Evolutionary conservation across 1,140 invertebrate species (phyloP).

Genomic region (Glossosoma conforme): DNA sequence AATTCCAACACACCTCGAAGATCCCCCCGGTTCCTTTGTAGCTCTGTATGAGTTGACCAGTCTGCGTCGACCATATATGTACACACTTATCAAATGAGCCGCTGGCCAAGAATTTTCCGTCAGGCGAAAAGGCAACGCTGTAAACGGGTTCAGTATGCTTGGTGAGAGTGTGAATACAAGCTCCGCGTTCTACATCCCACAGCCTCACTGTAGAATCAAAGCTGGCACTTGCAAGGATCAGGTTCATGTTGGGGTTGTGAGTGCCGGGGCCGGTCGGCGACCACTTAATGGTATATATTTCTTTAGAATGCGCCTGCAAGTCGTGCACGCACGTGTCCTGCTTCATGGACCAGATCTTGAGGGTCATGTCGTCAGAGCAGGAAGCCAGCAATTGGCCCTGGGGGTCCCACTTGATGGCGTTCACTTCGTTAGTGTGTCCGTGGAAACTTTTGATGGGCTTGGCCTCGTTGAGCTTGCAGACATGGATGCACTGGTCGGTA

Average conservation of each 20-base stretch:
- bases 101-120: constrained; percentile 95
- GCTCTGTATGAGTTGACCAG: constrained; percentile 91
- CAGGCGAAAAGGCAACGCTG: constrained; percentile 88
- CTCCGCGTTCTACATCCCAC: constrained; percentile 97
- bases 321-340: constrained; percentile 95
- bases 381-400: constrained; percentile 95
- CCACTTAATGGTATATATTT: constrained; percentile 99
- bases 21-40: constrained; percentile 98
- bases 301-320: constrained; percentile 95
- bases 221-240: constrained; percentile 94
- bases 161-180: constrained; percentile 91
- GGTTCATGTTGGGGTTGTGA: constrained; percentile 93
- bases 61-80: constrained; percentile 98
- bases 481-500: constrained; percentile 98
- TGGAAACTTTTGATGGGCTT: constrained; percentile 98
- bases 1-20: constrained; percentile 99
- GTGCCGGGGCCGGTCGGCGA: constrained; percentile 96
- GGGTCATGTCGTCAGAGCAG: constrained; percentile 98
- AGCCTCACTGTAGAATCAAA: constrained; percentile 96
- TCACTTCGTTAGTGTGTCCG: constrained; percentile 98
- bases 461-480: constrained; percentile 88
- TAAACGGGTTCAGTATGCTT: constrained; percentile 97
- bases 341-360: constrained; percentile 99
- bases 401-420: constrained; percentile 99
- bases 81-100: constrained; percentile 99